Conservation (phyloP, 2,888 invertebrate genomes). For the Caenorhabditis afra region DNA sequence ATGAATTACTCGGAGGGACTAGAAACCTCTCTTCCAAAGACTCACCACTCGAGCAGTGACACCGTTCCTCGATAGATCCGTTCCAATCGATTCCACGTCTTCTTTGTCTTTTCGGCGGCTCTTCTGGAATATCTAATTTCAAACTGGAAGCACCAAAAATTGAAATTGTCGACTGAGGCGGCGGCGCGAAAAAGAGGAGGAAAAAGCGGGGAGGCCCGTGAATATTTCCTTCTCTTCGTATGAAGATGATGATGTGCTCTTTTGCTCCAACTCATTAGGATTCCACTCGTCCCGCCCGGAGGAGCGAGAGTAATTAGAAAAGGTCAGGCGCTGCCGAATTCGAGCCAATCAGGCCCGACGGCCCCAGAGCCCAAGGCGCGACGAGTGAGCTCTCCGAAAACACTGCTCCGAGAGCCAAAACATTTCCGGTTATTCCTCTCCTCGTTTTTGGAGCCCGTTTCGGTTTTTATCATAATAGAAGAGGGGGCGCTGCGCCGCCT, state of each 20-base stretch:
- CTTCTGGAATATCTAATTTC: constrained; percentile 41
- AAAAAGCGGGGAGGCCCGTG: neutral
- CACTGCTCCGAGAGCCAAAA: constrained; percentile 15
- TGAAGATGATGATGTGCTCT: neutral
- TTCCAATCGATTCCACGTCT: constrained; percentile 8
- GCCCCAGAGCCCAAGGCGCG: neutral
- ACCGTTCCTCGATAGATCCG: no score
- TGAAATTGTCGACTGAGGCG: neutral
- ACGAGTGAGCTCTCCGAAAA: constrained; percentile 10
- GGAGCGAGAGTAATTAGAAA: constrained; percentile 13
- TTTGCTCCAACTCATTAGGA: constrained; percentile 33
- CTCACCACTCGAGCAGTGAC: neutral
- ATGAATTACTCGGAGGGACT: no score
- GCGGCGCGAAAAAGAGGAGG: constrained; percentile 1
- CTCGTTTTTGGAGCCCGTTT: neutral
- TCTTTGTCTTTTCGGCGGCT: constrained; percentile 1
- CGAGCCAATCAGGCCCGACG: no score
- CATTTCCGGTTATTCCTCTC: constrained; percentile 37
- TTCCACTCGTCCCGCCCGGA: neutral
- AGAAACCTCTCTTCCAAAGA: no score
- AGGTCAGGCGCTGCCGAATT: neutral
- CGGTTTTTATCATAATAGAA: neutral
- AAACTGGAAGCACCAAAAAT: constrained; percentile 2
- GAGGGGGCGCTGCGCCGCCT: no score
- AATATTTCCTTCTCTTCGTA: constrained; percentile 3